A percentile compares a stretch with the other conserved stretches of the same genome.
Evolutionary conservation across 2,113 vertebrate species (phyloP).

Genomic region (Mesembrinibis cayennensis): DNA sequence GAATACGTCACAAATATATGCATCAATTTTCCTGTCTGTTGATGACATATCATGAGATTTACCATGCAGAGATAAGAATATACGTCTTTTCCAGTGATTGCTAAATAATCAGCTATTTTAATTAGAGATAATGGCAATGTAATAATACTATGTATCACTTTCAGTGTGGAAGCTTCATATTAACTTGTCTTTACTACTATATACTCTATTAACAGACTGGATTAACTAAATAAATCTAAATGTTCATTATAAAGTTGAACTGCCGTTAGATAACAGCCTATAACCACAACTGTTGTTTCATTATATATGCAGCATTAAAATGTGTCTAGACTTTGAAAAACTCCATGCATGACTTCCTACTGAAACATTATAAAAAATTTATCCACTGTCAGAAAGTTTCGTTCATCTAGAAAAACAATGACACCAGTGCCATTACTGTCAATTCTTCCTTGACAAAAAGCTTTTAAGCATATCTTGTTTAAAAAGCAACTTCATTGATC

Average conservation of each 20-base stretch:
- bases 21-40: not conserved
- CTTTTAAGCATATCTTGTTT: not conserved
- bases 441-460: conserved; percentile 1
- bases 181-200: not conserved
- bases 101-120: not conserved
- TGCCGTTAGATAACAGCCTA: not conserved
- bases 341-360: not conserved
- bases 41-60: not conserved
- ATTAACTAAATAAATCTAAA: not conserved
- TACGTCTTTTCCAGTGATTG: not conserved
- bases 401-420: not conserved
- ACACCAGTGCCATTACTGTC: not conserved
- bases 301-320: not conserved
- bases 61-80: not conserved
- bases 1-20: not conserved
- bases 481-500: not conserved
- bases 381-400: not conserved
- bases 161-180: not conserved
- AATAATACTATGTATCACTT: not conserved
- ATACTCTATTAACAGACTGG: not conserved
- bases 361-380: not conserved
- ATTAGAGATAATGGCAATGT: not conserved
- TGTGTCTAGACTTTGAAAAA: not conserved
- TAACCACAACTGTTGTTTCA: not conserved
- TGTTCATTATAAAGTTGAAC: not conserved